A percentile compares a stretch with the other conserved stretches of the same genome.
Evolutionary conservation across 2,888 invertebrate species (phyloP).

Genomic region (Plebejus melissa): DNA sequence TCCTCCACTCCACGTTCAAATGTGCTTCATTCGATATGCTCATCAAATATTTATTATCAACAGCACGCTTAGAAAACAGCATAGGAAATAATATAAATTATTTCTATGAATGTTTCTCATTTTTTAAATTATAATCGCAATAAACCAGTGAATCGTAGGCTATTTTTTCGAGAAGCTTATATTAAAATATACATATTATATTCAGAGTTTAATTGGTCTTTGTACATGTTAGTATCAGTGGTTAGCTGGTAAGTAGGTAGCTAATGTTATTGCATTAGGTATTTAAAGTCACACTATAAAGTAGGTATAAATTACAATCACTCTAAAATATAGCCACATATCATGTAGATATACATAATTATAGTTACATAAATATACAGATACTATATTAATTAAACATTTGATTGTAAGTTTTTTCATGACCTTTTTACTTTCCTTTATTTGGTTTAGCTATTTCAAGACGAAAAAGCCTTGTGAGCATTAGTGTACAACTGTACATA

Average conservation of each 20-base stretch:
- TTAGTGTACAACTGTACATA: neutral
- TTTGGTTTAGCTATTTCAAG: neutral
- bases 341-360: too few species aligned
- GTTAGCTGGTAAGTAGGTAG: too few species aligned
- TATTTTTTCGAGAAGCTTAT: neutral
- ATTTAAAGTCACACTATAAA: too few species aligned
- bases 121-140: neutral
- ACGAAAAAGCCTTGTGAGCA: neutral
- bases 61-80: conserved; percentile 21
- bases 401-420: too few species aligned
- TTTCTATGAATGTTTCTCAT: neutral
- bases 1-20: conserved; percentile 18
- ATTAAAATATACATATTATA: neutral
- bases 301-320: too few species aligned
- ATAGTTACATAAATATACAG: too few species aligned
- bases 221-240: too few species aligned
- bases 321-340: too few species aligned
- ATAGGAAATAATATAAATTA: neutral
- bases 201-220: too few species aligned
- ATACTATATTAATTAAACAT: too few species aligned
- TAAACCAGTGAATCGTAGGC: neutral
- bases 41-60: conserved; percentile 19
- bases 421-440: too few species aligned
- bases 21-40: conserved; percentile 21
- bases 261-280: too few species aligned